Percentiles rank a stretch among this genome's conserved stretches.
These are phyloP conservation scores for Xestoiulus laeticollis DNA, from an alignment of 2,888 invertebrate species.

Conservation along the genomic window DNA sequence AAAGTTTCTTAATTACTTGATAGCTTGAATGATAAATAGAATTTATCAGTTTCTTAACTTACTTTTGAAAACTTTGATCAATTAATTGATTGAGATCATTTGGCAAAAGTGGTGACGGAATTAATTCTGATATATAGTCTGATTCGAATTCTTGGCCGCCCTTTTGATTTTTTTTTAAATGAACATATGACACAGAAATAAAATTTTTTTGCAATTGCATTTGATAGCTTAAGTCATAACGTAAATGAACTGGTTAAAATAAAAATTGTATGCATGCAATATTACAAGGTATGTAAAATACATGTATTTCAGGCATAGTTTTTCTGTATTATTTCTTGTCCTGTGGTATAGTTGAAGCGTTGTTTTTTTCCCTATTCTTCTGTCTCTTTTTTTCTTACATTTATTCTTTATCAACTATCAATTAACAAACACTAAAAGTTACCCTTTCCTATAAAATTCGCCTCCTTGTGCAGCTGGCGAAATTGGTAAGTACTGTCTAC, in stretches of 20 bases:
- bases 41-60: too few species aligned
- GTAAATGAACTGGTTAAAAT: background rate
- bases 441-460: conserved; percentile 49
- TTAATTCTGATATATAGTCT: too few species aligned
- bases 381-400: background rate
- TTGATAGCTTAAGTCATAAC: too few species aligned
- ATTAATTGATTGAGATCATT: too few species aligned
- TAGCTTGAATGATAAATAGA: too few species aligned
- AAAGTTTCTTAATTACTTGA: too few species aligned
- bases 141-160: too few species aligned
- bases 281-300: background rate
- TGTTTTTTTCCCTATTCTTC: background rate
- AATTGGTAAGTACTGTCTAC: conserved; percentile 51
- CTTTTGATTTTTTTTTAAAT: too few species aligned
- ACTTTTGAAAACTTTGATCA: too few species aligned
- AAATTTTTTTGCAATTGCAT: too few species aligned
- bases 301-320: background rate
- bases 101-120: too few species aligned
- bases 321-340: background rate
- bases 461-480: conserved; percentile 53
- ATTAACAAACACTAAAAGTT: conserved; percentile 49
- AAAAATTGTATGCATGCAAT: background rate
- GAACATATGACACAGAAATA: too few species aligned
- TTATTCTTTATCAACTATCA: conserved; percentile 38
- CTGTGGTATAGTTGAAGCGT: background rate